Evolutionary conservation across 2,888 invertebrate genomes (phyloP), one percentile per base, ranked within the genome.

Genomic region (Alsophila aescularia): DNA sequence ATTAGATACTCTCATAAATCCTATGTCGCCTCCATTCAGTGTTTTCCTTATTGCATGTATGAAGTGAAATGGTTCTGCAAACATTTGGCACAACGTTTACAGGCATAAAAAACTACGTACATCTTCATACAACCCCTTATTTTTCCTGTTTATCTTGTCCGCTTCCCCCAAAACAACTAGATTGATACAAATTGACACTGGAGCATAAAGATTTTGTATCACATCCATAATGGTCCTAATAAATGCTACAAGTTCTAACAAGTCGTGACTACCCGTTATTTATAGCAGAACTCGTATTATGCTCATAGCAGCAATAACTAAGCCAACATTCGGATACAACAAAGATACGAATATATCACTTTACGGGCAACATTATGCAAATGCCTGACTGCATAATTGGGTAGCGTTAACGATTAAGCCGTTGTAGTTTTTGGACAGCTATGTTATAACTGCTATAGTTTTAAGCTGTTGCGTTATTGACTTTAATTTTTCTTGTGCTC

Each of bases 271-370:
- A n/a, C 15, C 13, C 27, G 40, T 40, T 40, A 40, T 40, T 40
- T 40, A 40, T 40, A 14, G 13, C 24, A 14, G 35, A 10, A 5
- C 35, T 35, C 16, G 35, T 43, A 37, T 49, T 45, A 29, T 34
- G 42, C 37, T 32, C 37, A 50, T 45, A 53, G 39, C 50, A 35
- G 44, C 41, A 24, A 58, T 53, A 29, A 40, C 48, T 52, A 52
- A 48, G 37, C 52, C 40, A 52, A 45, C 48, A 48, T 39, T 59
- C 44, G 52, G 43, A 58, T 48, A 58, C 34, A n/a, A 31, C 29
- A 24, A 24, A 40, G 8, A 35, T 48, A 37, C 32, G 45, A 48
- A 52, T 44, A 43, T 59, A 41, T 59, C 50, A 59, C 40, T 36
- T 48, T 16, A 39, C 43, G 43, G 36, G 40, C 48, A 41, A 51